Conservation (phyloP, 1,140 invertebrate genomes). For the Aethina tumida region DNA sequence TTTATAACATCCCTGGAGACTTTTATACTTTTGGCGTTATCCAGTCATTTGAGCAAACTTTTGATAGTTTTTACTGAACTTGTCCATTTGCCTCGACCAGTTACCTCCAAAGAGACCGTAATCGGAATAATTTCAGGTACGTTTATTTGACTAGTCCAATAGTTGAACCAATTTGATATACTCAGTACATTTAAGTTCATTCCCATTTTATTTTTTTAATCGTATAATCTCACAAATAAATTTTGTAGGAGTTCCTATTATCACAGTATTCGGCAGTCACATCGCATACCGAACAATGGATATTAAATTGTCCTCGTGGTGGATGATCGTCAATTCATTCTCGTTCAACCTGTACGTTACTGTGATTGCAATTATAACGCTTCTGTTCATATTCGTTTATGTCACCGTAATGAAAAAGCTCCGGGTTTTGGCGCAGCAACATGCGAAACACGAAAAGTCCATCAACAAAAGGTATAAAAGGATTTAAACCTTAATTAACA, state of each 20-base stretch:
- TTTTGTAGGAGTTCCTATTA: constrained; percentile 41
- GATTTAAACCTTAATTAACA: too few species aligned
- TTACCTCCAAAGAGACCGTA: constrained; percentile 44
- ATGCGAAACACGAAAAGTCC: constrained; percentile 17
- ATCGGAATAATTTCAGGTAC: constrained; percentile 48
- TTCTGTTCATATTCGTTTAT: constrained; percentile 44
- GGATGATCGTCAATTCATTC: constrained; percentile 43
- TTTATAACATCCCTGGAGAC: constrained; percentile 39
- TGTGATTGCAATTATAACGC: constrained; percentile 41
- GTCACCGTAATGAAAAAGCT: constrained; percentile 42
- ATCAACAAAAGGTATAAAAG: constrained; percentile 18
- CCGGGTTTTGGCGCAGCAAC: constrained; percentile 13
- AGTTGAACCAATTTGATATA: too few species aligned
- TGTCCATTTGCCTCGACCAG: constrained; percentile 38
- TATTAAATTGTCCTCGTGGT: constrained; percentile 44
- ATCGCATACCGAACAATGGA: constrained; percentile 44
- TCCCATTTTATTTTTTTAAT: constrained; percentile 8
- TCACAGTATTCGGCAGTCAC: constrained; percentile 46
- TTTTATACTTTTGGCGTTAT: constrained; percentile 44
- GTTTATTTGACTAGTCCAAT: background rate
- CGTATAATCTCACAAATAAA: constrained; percentile 4
- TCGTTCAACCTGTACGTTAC: constrained; percentile 47
- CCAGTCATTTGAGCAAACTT: constrained; percentile 46
- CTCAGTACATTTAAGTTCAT: constrained; percentile 3
- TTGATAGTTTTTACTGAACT: constrained; percentile 47